Percentiles rank a stretch among this genome's conserved stretches.
Evolutionary conservation across 2,888 invertebrate genomes (phyloP).

Genomic region (Eurytoma californica): DNA sequence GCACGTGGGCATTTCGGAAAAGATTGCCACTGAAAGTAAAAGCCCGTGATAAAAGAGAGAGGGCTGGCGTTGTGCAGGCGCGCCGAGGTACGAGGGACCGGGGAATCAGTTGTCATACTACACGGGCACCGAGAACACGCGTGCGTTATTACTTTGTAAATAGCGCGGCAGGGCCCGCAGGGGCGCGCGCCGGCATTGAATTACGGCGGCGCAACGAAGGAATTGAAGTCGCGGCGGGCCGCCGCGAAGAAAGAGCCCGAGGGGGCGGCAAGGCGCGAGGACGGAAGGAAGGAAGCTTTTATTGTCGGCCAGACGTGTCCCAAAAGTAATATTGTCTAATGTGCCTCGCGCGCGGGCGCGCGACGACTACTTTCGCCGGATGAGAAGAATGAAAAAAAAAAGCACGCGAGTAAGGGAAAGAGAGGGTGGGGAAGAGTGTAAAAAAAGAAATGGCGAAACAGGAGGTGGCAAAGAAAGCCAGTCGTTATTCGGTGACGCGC

Average conservation of each 20-base stretch:
- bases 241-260: not conserved
- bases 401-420: conserved; percentile 26
- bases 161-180: conserved; percentile 18
- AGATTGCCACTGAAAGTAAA: not conserved
- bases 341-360: conserved; percentile 52
- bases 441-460: too few relatives aligned
- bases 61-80: not conserved
- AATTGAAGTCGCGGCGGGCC: conserved; percentile 20
- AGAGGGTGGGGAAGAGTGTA: not conserved
- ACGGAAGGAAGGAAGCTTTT: conserved; percentile 46
- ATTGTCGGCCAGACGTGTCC: conserved; percentile 58
- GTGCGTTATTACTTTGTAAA: conserved; percentile 43
- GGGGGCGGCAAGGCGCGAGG: conserved; percentile 27
- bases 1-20: not conserved
- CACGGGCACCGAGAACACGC: not conserved
- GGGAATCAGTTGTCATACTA: conserved; percentile 24
- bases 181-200: conserved; percentile 19
- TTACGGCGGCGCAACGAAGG: conserved; percentile 22
- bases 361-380: not conserved
- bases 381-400: too few relatives aligned
- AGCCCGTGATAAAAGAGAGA: not conserved
- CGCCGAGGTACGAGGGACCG: not conserved
- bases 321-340: conserved; percentile 67
- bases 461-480: conserved; percentile 6
- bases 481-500: conserved; percentile 50